Conservation (phyloP, 2,797 vertebrate genomes). For the Hoplostethus mediterraneus region DNA sequence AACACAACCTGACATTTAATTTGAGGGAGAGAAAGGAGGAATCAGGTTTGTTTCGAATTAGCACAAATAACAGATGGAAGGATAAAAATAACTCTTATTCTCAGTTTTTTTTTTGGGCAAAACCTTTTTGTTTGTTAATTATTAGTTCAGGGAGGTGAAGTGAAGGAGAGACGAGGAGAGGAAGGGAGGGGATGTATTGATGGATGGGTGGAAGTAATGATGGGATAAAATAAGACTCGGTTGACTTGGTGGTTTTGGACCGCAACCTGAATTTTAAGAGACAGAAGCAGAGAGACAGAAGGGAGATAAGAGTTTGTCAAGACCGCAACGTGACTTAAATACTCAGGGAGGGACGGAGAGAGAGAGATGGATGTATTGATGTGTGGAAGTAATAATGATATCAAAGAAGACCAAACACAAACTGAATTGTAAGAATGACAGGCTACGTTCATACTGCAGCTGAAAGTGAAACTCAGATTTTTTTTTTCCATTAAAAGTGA, state of each 20-base stretch:
- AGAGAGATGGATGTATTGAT: neutral
- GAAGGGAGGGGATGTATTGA: constrained; percentile 7
- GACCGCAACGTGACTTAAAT: neutral
- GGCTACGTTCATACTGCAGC: too few species aligned
- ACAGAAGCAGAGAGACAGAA: constrained; percentile 3
- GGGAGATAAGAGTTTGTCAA: constrained; percentile 4
- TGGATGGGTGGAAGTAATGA: constrained; percentile 45
- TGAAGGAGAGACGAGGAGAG: constrained; percentile 1
- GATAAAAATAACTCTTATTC: constrained; percentile 19
- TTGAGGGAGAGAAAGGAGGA: constrained; percentile 3
- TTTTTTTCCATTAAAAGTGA: too few species aligned
- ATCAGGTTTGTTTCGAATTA: constrained; percentile 62
- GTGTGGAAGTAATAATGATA: neutral
- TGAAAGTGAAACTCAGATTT: too few species aligned
- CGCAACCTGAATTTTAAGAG: constrained; percentile 36
- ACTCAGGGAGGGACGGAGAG: neutral
- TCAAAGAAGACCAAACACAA: neutral
- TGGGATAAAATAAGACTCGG: constrained; percentile 32
- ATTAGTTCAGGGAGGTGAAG: constrained; percentile 9
- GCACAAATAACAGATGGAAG: constrained; percentile 41
- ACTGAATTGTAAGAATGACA: neutral
- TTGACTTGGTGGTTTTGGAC: constrained; percentile 43
- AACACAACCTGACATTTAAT: constrained; percentile 50
- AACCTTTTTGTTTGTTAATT: constrained; percentile 56
- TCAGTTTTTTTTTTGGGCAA: constrained; percentile 24